phyloP scores from a whole-genome alignment of 2,797 vertebrate species.

The Rhinella marina region DNA sequence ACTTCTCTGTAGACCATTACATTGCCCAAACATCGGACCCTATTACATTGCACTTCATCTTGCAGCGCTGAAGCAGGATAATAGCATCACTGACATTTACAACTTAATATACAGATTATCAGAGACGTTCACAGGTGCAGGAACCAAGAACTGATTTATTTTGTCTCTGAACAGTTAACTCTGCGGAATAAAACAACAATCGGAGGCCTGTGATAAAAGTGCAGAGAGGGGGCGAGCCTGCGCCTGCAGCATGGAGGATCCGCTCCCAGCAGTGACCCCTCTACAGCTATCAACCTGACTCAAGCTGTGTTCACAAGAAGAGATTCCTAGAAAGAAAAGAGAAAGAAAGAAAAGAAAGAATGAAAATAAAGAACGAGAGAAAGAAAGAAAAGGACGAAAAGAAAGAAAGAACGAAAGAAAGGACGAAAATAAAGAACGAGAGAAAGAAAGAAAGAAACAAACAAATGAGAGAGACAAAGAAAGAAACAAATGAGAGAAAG shows the following conservation, averaged over 20 bases:
- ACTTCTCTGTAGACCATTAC: background rate
- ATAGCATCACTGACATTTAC: conserved; percentile 29
- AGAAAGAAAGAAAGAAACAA: no score
- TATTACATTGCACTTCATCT: conserved; percentile 38
- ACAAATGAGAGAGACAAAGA: no score
- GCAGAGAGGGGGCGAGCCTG: no score
- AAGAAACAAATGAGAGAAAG: no score
- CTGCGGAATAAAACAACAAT: conserved; percentile 18
- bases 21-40: background rate
- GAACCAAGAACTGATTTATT: conserved; percentile 62
- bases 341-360: background rate
- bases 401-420: background rate
- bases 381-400: background rate
- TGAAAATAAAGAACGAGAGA: background rate
- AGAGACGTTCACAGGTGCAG: conserved; percentile 33
- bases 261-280: background rate
- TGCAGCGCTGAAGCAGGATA: conserved; percentile 37
- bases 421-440: no score
- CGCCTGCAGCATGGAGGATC: background rate
- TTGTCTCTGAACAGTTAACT: conserved; percentile 35
- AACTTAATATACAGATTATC: conserved; percentile 40
- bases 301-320: background rate
- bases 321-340: background rate
- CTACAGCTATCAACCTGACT: background rate
- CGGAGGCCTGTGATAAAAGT: background rate